Evolutionary conservation across 1,140 invertebrate species (phyloP).

Genomic region (Cherax destructor): DNA sequence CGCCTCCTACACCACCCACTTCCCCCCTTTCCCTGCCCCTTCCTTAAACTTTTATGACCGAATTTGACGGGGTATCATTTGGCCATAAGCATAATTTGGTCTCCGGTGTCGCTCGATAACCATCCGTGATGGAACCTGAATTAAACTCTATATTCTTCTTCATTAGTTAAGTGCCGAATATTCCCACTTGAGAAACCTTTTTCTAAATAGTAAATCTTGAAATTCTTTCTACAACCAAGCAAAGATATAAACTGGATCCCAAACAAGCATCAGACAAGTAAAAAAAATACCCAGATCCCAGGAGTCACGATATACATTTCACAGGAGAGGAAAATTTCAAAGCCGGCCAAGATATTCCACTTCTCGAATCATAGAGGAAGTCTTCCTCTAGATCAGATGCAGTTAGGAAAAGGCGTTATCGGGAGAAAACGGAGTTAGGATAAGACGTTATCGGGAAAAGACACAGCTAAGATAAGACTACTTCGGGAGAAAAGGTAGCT

Average conservation of each 20-base stretch:
- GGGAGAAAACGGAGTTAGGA: neutral
- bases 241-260: too few species aligned
- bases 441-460: neutral
- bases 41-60: constrained; percentile 38
- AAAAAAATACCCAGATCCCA: neutral
- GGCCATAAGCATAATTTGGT: constrained; percentile 45
- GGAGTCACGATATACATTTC: neutral
- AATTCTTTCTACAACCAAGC: neutral
- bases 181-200: neutral
- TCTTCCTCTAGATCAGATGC: neutral
- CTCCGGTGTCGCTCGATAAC: constrained; percentile 14
- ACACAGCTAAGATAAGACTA: neutral
- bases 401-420: neutral
- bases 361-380: neutral
- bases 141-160: neutral
- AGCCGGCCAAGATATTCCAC: neutral
- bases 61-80: constrained; percentile 51
- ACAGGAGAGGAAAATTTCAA: neutral
- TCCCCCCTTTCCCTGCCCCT: neutral
- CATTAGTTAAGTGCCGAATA: neutral
- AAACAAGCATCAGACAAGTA: too few species aligned
- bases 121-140: neutral
- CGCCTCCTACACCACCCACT: constrained; percentile 16
- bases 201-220: neutral
- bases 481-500: neutral